Evolutionary conservation across 2,113 vertebrate species (phyloP).

Genomic region (Nymphicus hollandicus): DNA sequence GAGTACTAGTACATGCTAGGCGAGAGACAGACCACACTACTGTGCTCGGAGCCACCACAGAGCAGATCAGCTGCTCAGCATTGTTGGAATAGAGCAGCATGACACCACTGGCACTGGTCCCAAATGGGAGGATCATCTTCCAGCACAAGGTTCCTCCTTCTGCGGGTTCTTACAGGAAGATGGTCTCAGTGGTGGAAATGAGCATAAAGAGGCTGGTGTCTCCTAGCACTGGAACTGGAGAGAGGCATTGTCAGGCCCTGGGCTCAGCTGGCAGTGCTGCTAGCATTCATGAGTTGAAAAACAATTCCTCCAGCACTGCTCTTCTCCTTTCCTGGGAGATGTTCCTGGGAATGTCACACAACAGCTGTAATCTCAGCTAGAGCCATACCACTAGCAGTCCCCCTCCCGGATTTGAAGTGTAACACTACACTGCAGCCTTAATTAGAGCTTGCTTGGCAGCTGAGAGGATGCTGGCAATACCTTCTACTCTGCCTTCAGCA

Average conservation of each 20-base stretch:
- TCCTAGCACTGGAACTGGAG: neutral
- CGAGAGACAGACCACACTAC: neutral
- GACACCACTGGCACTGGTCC: neutral
- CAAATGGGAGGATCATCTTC: neutral
- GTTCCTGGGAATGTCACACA: neutral
- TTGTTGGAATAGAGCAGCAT: neutral
- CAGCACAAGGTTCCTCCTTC: neutral
- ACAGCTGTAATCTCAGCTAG: fast-evolving
- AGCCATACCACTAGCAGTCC: fast-evolving
- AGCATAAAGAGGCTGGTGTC: neutral
- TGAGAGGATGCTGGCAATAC: neutral
- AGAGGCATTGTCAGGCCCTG: neutral
- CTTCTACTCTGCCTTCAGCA: neutral
- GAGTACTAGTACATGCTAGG: neutral
- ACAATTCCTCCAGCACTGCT: neutral
- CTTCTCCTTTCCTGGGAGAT: neutral
- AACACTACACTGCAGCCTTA: neutral
- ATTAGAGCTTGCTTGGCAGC: neutral
- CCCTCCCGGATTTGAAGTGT: neutral
- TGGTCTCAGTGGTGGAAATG: neutral
- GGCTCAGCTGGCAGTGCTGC: neutral
- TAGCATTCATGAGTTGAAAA: neutral
- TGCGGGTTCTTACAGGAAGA: neutral
- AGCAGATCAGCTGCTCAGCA: neutral
- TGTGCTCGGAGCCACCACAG: neutral